Percentiles rank a stretch among this genome's conserved stretches.
phyloP scores from a whole-genome alignment of 2,797 vertebrate genomes.

The Anisognathus igniventris region DNA sequence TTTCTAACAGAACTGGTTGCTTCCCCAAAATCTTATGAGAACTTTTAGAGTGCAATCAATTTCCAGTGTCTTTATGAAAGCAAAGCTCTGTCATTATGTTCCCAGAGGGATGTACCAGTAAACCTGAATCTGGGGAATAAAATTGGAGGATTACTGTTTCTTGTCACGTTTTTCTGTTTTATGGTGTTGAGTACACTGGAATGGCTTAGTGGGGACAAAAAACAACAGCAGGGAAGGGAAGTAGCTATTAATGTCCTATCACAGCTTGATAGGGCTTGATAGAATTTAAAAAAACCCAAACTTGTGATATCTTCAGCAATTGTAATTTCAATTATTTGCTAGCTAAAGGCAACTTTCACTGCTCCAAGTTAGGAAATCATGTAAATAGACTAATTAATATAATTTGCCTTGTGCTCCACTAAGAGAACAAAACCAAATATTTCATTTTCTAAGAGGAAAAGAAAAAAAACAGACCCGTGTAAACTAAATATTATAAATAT shows the following conservation, averaged over 20 bases:
- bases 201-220: conserved; percentile 22
- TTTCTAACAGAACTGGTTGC: neutral
- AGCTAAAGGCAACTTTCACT: conserved; percentile 79
- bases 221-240: neutral
- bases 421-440: conserved; percentile 81
- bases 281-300: conserved; percentile 70
- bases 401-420: conserved; percentile 75
- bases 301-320: conserved; percentile 77
- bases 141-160: conserved; percentile 31
- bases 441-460: conserved; percentile 59
- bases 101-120: conserved; percentile 20
- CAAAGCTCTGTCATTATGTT: conserved; percentile 29
- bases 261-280: conserved; percentile 76
- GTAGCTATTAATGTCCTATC: conserved; percentile 69
- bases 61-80: conserved; percentile 2
- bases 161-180: conserved; percentile 29
- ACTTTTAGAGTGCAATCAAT: conserved; percentile 4
- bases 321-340: conserved; percentile 82
- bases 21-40: neutral
- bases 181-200: neutral
- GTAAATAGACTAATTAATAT: conserved; percentile 84
- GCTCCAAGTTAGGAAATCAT: conserved; percentile 78
- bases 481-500: conserved; percentile 73
- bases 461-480: conserved; percentile 53
- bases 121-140: conserved; percentile 45